These are phyloP conservation scores for Dicrurus megarhynchus DNA, from an alignment of 2,113 vertebrate genomes.

Conservation along the genomic window DNA sequence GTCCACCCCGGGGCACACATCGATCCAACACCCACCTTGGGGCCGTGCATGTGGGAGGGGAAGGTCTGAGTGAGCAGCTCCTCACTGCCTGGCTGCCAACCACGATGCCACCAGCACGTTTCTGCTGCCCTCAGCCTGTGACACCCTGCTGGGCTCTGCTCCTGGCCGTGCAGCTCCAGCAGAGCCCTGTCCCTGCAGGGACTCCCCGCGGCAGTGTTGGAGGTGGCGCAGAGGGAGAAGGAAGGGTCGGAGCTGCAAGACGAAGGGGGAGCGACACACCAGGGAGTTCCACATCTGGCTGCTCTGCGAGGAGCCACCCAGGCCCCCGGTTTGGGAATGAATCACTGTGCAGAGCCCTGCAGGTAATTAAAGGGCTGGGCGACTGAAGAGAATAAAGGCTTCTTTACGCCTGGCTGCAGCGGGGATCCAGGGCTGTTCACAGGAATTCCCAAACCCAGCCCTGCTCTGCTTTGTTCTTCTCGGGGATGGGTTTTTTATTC, in stretches of 20 bases:
- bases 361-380: background rate
- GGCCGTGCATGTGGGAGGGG: background rate
- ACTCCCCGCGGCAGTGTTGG: accelerated
- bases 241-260: accelerated
- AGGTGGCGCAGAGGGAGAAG: background rate
- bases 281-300: background rate
- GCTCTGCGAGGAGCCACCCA: background rate
- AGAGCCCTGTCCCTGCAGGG: background rate
- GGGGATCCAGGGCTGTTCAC: background rate
- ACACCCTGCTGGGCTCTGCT: background rate
- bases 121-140: too few relatives aligned
- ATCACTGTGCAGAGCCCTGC: background rate
- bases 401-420: background rate
- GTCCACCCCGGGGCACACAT: accelerated
- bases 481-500: background rate
- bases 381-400: background rate
- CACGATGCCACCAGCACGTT: background rate
- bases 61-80: background rate
- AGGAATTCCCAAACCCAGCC: background rate
- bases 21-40: accelerated
- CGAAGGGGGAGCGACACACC: background rate
- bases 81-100: background rate
- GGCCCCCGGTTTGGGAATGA: background rate
- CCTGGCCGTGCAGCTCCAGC: background rate
- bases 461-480: background rate